Evolutionary conservation across 2,797 vertebrate species (phyloP), one percentile per base, ranked within the genome.

Genomic region (Schizopygopsis malacanthus): DNA sequence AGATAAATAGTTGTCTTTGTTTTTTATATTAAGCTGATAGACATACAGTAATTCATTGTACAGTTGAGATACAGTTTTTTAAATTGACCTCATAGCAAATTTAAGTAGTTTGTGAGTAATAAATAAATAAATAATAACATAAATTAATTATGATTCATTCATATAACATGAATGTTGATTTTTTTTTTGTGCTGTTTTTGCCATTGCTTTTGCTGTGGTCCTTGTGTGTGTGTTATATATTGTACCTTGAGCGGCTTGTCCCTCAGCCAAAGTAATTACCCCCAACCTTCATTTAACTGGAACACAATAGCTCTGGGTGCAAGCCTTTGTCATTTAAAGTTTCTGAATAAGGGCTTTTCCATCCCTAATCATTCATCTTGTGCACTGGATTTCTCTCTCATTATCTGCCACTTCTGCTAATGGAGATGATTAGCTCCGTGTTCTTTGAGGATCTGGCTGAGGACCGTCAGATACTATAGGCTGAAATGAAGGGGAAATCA

Each of bases 381-480:
- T 85, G 82, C 22, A 41, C 73, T 59, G 75, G 54, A 75, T 84
- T 84, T 88, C 69, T 79, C 81, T 56, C 33, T 76, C 41, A 89
- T 83, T 88, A 87, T 72, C 56, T 63, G 85, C 75, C 89, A 83
- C 79, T 86, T 87, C 65, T 65, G 37, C 54, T 87, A 85, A 88
- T 90, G 65, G 86, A 78, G 84, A 76, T 85, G 63, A 81, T 84
- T 85, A 71, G 12, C 50, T 80, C 85, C 18, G 25, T 83, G 78
- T 67, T 41, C 59, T 79, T 79, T 45, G 78, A 79, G 78, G 41
- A 33, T 65, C 78, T 65, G 41, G n/a, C 15, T 13, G 54, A 78
- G 76, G 76, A 28, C 56, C 41, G 18, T 65, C 10, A 79, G 59
- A 79, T 33, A 65, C 41, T 65, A 39, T 15, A 10, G 39, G 33